These are phyloP conservation scores for Andrena flavipes DNA, from an alignment of 2,888 invertebrate genomes.

Conservation along the genomic window DNA sequence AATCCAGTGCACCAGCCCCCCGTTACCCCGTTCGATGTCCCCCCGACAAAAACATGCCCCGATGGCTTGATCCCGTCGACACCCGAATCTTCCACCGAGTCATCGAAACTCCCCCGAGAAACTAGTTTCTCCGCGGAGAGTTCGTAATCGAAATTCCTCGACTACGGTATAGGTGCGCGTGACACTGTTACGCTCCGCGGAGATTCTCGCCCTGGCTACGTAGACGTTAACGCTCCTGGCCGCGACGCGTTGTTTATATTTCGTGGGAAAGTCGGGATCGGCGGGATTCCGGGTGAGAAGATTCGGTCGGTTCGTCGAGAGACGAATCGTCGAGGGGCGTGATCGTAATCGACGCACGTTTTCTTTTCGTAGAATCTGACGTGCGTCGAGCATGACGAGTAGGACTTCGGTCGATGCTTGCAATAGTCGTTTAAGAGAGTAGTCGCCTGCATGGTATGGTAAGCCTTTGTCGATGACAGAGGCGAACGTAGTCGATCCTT, in stretches of 20 bases:
- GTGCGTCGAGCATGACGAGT: constrained; percentile 39
- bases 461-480: constrained; percentile 54
- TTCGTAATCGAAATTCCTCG: not conserved
- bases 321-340: not conserved
- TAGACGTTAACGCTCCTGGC: constrained; percentile 10
- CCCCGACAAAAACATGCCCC: constrained; percentile 7
- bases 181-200: not conserved
- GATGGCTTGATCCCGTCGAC: not conserved
- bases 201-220: not conserved
- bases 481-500: constrained; percentile 28
- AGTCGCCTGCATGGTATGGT: constrained; percentile 36
- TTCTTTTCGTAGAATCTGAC: constrained; percentile 50
- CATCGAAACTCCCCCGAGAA: not conserved
- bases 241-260: constrained; percentile 1
- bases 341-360: constrained; percentile 7
- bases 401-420: constrained; percentile 27
- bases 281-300: not conserved
- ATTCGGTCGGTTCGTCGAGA: not conserved
- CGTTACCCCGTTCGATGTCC: not conserved
- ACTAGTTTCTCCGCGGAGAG: not conserved
- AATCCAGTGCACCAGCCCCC: not conserved
- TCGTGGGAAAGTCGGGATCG: not conserved
- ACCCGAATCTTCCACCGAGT: not conserved
- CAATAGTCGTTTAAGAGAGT: constrained; percentile 36
- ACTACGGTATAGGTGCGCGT: not conserved